Conservation (phyloP, 2,113 vertebrate genomes). For the Bubo blakistoni region DNA sequence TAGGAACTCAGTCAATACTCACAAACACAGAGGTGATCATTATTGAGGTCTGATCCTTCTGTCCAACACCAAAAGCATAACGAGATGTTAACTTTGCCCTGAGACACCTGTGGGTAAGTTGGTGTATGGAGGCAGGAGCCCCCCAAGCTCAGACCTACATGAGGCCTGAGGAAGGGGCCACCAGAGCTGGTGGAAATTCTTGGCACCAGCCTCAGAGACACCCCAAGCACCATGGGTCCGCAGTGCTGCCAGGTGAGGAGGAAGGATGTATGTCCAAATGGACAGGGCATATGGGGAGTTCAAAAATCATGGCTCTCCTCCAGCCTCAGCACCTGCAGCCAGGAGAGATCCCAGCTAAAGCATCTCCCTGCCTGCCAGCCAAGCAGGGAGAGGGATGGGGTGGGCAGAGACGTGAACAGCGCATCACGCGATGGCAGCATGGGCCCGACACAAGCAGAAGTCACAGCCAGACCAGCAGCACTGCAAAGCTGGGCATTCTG, state of each 20-base stretch:
- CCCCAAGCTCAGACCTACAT: background rate
- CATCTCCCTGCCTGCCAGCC: background rate
- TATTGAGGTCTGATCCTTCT: background rate
- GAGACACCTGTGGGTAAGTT: background rate
- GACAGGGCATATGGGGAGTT: background rate
- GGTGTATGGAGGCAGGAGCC: background rate
- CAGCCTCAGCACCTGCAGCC: background rate
- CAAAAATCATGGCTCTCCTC: background rate
- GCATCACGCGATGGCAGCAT: rapidly evolving
- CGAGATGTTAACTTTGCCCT: background rate
- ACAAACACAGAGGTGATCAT: background rate
- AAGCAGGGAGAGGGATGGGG: background rate
- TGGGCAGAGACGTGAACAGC: background rate
- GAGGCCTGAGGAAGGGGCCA: background rate
- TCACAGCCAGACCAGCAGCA: background rate
- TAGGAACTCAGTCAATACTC: background rate
- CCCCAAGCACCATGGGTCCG: background rate
- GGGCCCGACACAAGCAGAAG: background rate
- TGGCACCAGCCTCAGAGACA: background rate
- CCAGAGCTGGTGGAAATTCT: background rate
- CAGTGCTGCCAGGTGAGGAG: background rate
- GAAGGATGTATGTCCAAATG: background rate
- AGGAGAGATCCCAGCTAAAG: background rate
- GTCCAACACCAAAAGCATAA: background rate
- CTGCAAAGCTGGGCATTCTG: rapidly evolving